A percentile compares a stretch with the other conserved stretches of the same genome.
These are phyloP conservation scores for Eugnorisma glareosa DNA, from an alignment of 2,888 invertebrate species.

Conservation along the genomic window DNA sequence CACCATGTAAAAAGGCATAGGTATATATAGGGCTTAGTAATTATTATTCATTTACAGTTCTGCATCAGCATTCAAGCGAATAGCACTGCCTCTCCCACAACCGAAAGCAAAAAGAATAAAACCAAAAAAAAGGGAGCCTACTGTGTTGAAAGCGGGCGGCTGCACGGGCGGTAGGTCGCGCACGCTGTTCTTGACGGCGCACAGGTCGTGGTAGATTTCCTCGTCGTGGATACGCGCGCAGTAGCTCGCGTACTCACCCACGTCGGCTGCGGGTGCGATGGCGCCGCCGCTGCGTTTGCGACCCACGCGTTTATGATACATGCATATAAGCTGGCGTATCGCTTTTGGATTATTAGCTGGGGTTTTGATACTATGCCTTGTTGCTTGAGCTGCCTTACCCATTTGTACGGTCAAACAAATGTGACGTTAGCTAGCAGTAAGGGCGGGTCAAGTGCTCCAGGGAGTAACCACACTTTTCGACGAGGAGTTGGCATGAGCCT, in stretches of 20 bases:
- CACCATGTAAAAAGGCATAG: neutral
- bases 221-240: constrained; percentile 95
- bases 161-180: constrained; percentile 88
- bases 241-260: constrained; percentile 92
- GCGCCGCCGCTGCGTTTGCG: constrained; percentile 80
- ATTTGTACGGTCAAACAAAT: neutral
- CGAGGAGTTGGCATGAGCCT: neutral
- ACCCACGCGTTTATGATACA: constrained; percentile 71
- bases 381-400: constrained; percentile 9
- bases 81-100: constrained; percentile 23
- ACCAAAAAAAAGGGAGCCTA: constrained; percentile 71
- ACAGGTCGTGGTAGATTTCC: constrained; percentile 98
- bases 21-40: neutral
- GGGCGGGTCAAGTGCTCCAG: neutral
- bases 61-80: neutral
- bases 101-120: constrained; percentile 45
- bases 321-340: constrained; percentile 64
- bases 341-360: constrained; percentile 63
- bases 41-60: neutral
- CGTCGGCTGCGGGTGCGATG: constrained; percentile 79
- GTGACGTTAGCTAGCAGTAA: neutral
- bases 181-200: constrained; percentile 92
- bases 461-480: neutral
- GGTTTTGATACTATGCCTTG: constrained; percentile 11
- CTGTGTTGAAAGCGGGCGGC: constrained; percentile 87